phyloP scores from a whole-genome alignment of 2,113 vertebrate genomes.

The Empidonax traillii region DNA sequence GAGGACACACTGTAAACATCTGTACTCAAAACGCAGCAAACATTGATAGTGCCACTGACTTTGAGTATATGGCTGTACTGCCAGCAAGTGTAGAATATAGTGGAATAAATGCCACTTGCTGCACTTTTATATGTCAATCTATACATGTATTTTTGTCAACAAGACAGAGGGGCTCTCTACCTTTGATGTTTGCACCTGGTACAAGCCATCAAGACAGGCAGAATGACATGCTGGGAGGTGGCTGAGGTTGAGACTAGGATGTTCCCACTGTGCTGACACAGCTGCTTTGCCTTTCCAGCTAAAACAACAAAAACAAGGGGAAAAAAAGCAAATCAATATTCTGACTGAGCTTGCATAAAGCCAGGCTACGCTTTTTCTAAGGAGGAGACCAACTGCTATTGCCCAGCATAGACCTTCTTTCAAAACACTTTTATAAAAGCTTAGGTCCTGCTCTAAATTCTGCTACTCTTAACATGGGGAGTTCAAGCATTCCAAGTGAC shows the following conservation, averaged over 20 bases:
- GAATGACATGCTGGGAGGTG: not conserved
- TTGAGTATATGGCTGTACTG: not conserved
- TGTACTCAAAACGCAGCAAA: not conserved
- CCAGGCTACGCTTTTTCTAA: not conserved
- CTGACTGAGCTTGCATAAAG: not conserved
- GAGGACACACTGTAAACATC: not conserved
- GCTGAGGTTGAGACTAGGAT: not conserved
- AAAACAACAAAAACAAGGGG: not conserved
- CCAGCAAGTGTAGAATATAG: not conserved
- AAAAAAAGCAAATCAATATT: not conserved
- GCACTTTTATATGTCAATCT: not conserved
- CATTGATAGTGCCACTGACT: not conserved
- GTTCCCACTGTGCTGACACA: not conserved
- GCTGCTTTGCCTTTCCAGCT: not conserved
- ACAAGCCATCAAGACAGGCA: not conserved
- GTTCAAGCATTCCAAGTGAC: not conserved
- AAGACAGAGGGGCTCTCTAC: not conserved
- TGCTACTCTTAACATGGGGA: rapidly evolving
- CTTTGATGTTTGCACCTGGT: not conserved
- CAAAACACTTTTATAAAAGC: not conserved
- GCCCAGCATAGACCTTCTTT: not conserved
- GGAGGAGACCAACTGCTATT: not conserved
- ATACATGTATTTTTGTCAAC: not conserved
- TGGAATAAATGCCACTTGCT: not conserved
- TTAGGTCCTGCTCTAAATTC: not conserved